phyloP scores from a whole-genome alignment of 2,888 invertebrate species.

The Ptychoptera contaminata region DNA sequence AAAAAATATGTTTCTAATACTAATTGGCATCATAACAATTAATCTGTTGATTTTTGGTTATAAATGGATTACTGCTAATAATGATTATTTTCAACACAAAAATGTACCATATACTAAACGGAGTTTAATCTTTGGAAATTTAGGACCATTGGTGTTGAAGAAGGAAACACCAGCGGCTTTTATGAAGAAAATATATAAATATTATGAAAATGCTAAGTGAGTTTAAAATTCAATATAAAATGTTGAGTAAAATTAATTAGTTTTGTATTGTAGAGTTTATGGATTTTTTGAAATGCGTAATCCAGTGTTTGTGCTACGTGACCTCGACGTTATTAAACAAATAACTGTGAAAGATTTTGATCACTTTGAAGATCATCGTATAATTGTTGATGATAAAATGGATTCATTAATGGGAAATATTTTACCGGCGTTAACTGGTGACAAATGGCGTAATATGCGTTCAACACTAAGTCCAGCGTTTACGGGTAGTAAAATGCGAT shows the following conservation, averaged over 20 bases:
- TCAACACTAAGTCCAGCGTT: constrained; percentile 9
- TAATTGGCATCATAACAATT: no score
- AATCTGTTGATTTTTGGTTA: neutral
- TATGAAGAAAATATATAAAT: constrained; percentile 1
- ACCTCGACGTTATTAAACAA: constrained; percentile 33
- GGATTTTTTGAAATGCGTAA: constrained; percentile 25
- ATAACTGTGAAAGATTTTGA: constrained; percentile 35
- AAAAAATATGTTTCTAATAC: no score
- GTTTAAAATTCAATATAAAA: neutral
- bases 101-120: neutral
- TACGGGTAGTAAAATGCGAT: constrained; percentile 9
- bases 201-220: constrained; percentile 4
- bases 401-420: constrained; percentile 32
- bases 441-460: constrained; percentile 10
- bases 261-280: no score
- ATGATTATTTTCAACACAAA: constrained; percentile 4
- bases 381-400: constrained; percentile 19
- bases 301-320: constrained; percentile 27
- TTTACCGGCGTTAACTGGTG: neutral
- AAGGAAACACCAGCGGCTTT: neutral
- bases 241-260: no score
- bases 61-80: constrained; percentile 1
- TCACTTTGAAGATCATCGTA: constrained; percentile 28
- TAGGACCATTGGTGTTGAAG: neutral
- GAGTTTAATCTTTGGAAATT: constrained; percentile 1